Evolutionary conservation across 30 jellyfish, hydroid and myxozoan species (phyloP).

Genomic region (Mastigias papua): DNA sequence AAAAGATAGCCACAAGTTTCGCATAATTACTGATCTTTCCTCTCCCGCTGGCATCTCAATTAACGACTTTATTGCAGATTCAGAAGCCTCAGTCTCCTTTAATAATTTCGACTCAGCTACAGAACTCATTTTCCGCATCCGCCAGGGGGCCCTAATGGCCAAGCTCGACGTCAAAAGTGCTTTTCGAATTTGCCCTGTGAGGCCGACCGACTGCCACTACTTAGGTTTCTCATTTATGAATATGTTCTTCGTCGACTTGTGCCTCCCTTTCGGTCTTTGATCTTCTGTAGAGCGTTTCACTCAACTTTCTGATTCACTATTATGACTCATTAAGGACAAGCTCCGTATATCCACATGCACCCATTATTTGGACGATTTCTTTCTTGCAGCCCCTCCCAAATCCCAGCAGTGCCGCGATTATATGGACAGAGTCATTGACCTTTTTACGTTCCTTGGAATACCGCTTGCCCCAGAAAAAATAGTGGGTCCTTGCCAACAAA

Average conservation of each 20-base stretch:
- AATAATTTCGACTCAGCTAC: constrained; percentile 53
- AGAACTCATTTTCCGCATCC: constrained; percentile 12
- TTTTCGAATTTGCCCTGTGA: constrained; percentile 70
- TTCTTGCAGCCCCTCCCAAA: constrained; percentile 13
- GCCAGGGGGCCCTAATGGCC: constrained; percentile 31
- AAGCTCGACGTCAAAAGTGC: constrained; percentile 67
- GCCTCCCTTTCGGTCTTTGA: constrained; percentile 37
- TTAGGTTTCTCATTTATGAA: constrained; percentile 31
- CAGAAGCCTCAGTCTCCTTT: constrained; percentile 25
- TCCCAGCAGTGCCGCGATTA: neutral
- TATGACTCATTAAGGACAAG: constrained; percentile 1
- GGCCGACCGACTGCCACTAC: constrained; percentile 35
- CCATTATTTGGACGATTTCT: constrained; percentile 39
- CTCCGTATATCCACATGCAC: neutral
- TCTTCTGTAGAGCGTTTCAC: constrained; percentile 9
- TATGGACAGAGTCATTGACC: neutral
- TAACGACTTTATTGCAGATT: constrained; percentile 21
- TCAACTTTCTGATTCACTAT: neutral
- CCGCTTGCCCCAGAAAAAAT: constrained; percentile 14
- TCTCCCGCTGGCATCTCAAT: constrained; percentile 50
- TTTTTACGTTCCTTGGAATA: neutral
- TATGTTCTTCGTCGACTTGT: constrained; percentile 17
- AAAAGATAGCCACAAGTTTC: constrained; percentile 3
- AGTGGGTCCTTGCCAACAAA: neutral
- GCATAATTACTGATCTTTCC: constrained; percentile 49